phyloP scores from a whole-genome alignment of 2,888 invertebrate genomes.

The Pollenia labialis region DNA sequence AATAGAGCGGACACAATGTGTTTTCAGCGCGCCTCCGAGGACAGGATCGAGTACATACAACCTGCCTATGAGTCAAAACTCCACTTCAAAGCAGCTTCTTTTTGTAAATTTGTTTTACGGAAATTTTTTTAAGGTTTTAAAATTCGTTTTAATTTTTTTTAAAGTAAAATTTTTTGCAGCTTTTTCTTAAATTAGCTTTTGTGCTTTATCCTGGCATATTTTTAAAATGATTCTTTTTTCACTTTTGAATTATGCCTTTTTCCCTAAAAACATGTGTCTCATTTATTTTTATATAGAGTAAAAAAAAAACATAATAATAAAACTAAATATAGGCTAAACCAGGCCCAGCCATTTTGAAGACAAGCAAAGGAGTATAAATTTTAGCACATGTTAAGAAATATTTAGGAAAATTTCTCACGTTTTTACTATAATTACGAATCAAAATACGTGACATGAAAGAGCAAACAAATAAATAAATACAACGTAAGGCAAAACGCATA shows the following conservation, averaged over 20 bases:
- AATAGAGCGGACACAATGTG: too few species aligned
- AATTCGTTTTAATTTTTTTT: too few species aligned
- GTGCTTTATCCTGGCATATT: neutral
- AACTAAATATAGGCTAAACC: constrained; percentile 30
- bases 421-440: constrained; percentile 72
- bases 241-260: neutral
- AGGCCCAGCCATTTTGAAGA: neutral
- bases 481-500: constrained; percentile 1
- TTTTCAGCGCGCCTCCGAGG: too few species aligned
- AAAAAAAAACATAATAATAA: neutral
- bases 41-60: too few species aligned
- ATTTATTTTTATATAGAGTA: constrained; percentile 2
- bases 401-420: constrained; percentile 70
- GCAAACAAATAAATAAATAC: constrained; percentile 61
- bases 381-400: constrained; percentile 65
- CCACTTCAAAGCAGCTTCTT: too few species aligned
- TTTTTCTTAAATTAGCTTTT: neutral
- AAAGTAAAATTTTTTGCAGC: too few species aligned
- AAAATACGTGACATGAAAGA: constrained; percentile 71
- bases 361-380: constrained; percentile 4
- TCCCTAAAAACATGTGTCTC: constrained; percentile 11
- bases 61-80: too few species aligned
- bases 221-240: neutral
- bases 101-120: too few species aligned
- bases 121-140: too few species aligned